Evolutionary conservation across 2,888 invertebrate genomes (phyloP), one percentile per base, ranked within the genome.

Genomic region (Macrosiphum euphorbiae): DNA sequence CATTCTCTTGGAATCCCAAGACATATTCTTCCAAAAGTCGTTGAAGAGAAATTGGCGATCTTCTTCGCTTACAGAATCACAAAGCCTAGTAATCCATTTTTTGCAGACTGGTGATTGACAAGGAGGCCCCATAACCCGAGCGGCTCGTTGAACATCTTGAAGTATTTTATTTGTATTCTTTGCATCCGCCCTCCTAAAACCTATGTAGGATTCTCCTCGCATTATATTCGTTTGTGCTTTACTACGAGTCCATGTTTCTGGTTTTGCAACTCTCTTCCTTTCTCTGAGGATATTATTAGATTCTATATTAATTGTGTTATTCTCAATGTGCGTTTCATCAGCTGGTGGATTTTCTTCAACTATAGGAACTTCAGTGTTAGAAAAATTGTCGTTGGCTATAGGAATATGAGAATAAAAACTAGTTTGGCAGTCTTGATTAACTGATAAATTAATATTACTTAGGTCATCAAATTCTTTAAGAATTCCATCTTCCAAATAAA

Each of bases 1-100:
- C 50, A 92, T 92, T 67, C n/a, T 78, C 47, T 85, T 78, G 26
- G 84, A 84, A 47, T 78, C 47, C 92, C 86, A 92, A 85, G 92
- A 78, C 44, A 92, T 52, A 52, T 78, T 47, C 47, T 86, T 86
- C 86, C 47, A 86, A 86, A 86, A 86, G 28, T 86, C 44, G 28
- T 86, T 47, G 28, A 86, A 86, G 28, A 86, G 28, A 47, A 28
- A 55, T 55, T 55, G 28, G 28, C 47, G 47, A 47, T 47, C 10
- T 28, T 86, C 28, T 47, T 86, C 28, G 1, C 28, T 85, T 44
- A 85, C 44, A 28, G 47, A 47, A 85, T 85, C 47, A 47, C 86
- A 86, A 47, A 86, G 86, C 47, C 86, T 86, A 86, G 86, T 86
- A 28, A 47, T 86, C 50, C 16, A 86, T 47, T 86, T 86, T 86